phyloP scores from a whole-genome alignment of 1,140 invertebrate species.

The Charaxes varanes region DNA sequence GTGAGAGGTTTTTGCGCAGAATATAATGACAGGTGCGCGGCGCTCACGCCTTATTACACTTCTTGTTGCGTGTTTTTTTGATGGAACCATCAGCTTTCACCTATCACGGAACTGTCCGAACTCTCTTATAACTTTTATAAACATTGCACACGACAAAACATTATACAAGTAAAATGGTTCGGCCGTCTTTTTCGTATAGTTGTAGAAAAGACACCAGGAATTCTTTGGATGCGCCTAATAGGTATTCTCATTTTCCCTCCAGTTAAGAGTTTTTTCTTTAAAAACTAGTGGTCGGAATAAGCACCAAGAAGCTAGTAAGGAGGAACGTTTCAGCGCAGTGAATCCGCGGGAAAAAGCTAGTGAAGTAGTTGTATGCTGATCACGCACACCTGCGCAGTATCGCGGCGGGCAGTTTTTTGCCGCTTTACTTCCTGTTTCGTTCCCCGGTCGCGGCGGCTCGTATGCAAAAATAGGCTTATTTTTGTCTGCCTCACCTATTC shows the following conservation, averaged over 20 bases:
- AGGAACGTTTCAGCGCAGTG: too few relatives aligned
- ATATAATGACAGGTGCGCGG: background rate
- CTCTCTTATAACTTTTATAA: background rate
- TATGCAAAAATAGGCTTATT: conserved; percentile 5
- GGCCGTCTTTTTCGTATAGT: too few relatives aligned
- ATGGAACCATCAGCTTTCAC: conserved; percentile 1
- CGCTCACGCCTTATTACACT: background rate
- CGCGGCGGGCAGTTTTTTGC: conserved; percentile 28
- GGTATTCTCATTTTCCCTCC: too few relatives aligned
- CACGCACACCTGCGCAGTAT: conserved; percentile 34
- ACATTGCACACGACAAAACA: background rate
- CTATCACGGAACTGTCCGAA: background rate
- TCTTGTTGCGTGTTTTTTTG: background rate
- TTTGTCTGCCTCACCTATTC: conserved; percentile 3
- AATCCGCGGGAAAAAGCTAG: too few relatives aligned
- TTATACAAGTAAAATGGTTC: background rate
- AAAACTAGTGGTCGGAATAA: background rate
- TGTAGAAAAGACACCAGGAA: background rate
- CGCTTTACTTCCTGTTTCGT: conserved; percentile 31
- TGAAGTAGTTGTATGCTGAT: conserved; percentile 21
- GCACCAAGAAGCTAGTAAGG: background rate
- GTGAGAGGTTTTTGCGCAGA: background rate
- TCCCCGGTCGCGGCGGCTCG: conserved; percentile 5
- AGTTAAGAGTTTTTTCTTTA: too few relatives aligned
- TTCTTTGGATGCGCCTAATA: too few relatives aligned